Base-by-base conservation (phyloP, 2,888 invertebrate genomes). In the Leucophenga montana region DNA sequence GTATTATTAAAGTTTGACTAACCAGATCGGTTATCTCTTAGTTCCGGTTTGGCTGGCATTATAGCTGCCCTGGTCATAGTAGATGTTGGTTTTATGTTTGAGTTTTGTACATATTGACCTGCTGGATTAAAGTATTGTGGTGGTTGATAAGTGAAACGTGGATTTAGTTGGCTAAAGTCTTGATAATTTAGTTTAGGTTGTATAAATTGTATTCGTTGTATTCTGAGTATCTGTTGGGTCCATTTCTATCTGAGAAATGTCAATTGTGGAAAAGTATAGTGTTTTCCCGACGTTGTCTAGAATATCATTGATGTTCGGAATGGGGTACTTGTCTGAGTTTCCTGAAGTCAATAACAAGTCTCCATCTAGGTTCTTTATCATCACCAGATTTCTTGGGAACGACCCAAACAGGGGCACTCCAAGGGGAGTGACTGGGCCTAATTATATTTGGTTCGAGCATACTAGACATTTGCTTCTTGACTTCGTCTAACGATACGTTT, bases 261-360 rank as follows among this genome's bases (percentile, higher is more conserved):
- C 18, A 16, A 50, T 9, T 6, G 57, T 57, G 6, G 57, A 14
- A 22, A n/a, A 31, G 22, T 57, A 27, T 14, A 13, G 5, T n/a
- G 31, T 31, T 59, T 31, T 59, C 14, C 57, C 57, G 0, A 59
- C 22, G 1, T 33, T 31, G 22, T 59, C 33, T 0, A 59, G 57
- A 11, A 69, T 67, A 16, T 70, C 68, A 5, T 48, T 65, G 11
- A 68, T 73, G 20, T 73, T 65, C 11, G 71, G 68, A 8, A 73
- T 70, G 1, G 71, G 69, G 31, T 69, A 66, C 22, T 39, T 54
- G 33, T 69, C 70, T 3, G 67, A 33, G 33, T 31, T 59, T 59
- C 33, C 57, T 13, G 31, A 27, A 59, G n/a, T 59, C 57, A 1
- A 31, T 27, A n/a, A 59, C 33, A 2, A 59, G 14, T 46, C n/a